These are phyloP conservation scores for Alces alces DNA, from an alignment of 2,113 vertebrate species.

Conservation along the genomic window DNA sequence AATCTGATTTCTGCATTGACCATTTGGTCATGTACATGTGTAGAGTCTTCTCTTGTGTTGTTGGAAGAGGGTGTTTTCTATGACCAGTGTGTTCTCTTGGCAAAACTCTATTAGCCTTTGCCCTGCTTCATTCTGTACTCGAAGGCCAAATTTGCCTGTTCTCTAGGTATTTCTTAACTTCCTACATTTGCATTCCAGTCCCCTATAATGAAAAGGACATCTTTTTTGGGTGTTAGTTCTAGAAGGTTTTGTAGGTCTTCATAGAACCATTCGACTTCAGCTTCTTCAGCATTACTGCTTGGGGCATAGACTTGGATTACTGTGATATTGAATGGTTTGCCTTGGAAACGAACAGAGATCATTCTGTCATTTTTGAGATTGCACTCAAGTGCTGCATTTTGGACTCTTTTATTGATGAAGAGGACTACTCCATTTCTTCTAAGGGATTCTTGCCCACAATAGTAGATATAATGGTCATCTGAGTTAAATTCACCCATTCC, in stretches of 20 bases:
- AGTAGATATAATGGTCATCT: neutral
- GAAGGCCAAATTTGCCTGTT: neutral
- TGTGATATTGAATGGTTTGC: neutral
- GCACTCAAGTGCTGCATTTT: neutral
- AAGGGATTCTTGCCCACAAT: neutral
- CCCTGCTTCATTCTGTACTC: neutral
- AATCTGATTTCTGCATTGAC: neutral
- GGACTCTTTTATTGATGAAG: neutral
- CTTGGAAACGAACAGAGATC: neutral
- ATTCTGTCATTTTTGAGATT: neutral
- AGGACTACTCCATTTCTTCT: neutral
- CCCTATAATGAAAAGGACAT: neutral
- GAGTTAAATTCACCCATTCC: neutral
- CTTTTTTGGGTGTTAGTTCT: neutral
- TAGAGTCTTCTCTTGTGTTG: neutral
- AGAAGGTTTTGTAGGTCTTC: neutral
- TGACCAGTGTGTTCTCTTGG: neutral
- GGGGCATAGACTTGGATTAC: neutral
- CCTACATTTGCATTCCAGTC: neutral
- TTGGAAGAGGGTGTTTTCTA: neutral
- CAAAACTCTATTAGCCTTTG: neutral
- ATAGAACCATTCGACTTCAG: neutral
- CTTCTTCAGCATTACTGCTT: neutral
- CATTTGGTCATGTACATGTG: neutral
- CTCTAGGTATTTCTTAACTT: neutral